Base-by-base conservation (phyloP, 2,113 vertebrate genomes). In the Mirza zaza region DNA sequence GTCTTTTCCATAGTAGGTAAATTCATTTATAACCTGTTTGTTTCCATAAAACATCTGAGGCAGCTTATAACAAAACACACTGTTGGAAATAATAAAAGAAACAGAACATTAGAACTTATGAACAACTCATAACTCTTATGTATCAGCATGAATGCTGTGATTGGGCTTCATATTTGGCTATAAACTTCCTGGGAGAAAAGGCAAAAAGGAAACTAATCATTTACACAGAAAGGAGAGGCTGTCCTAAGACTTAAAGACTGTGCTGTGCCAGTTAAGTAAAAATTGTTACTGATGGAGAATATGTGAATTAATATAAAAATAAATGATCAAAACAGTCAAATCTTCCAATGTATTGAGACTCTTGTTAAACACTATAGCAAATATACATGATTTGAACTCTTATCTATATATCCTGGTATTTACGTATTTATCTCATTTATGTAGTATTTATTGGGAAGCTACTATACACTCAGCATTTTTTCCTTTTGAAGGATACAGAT, bases 301-400 rank as follows among this genome's bases (percentile, higher is more conserved):
- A 68, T 45, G 13, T 68, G 21, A 76, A 42, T 95, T 61, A 81
- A 95, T 89, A 63, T 48, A 79, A 80, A 96, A 93, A 87, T 14
- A 13, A 87, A 55, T 77, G 20, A 79, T 45, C 29, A 80, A 79
- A 87, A 29, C 84, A 34, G 12, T 61, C 59, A 75, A 27, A 39
- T 79, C 32, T 73, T 87, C 23, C 6, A n/a, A 6, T 79, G 4
- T 93, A 27, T 90, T 52, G 21, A 86, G 61, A 92, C 11, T 42
- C 25, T 82, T 65, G 39, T 75, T 82, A 83, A 75, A 75, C 29
- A 61, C 20, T 65, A 8, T 79, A 79, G 81, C 87, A 70, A 42
- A 71, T 9, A 39, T 15, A 63, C 55, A 4, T 89, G 36, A 23
- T 79, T 77, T 94, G 57, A 63, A 48, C 1, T 71, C n/a, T 71